Conservation (phyloP, 1,140 invertebrate genomes). For the Calliopsis andreniformis region DNA sequence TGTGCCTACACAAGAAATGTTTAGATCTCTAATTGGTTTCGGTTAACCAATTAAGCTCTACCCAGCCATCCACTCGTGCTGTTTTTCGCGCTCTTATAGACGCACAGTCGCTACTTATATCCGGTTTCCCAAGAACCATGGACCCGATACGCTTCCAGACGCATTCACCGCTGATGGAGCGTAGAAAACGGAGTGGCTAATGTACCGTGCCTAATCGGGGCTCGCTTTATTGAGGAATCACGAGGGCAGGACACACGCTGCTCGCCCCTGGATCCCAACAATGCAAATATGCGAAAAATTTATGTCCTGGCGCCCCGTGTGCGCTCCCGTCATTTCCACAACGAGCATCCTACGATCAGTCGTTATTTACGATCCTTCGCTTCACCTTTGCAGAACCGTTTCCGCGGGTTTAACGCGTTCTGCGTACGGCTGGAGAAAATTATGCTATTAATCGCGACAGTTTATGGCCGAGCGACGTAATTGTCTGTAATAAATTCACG, state of each 20-base stretch:
- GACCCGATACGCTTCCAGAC: neutral
- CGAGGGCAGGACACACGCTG: neutral
- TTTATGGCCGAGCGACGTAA: too few species aligned
- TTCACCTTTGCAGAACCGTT: too few species aligned
- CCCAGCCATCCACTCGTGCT: neutral
- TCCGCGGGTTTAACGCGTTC: too few species aligned
- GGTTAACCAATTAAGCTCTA: too few species aligned
- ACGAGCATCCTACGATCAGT: neutral
- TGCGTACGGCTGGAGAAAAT: too few species aligned
- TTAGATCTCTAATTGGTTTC: too few species aligned
- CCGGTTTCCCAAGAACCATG: constrained; percentile 47
- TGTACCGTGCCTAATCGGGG: constrained; percentile 65
- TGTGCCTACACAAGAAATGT: too few species aligned
- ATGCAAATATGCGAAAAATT: constrained; percentile 41
- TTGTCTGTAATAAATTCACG: too few species aligned
- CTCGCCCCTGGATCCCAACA: neutral
- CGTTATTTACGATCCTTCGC: too few species aligned
- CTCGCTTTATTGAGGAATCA: constrained; percentile 48
- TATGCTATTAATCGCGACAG: too few species aligned
- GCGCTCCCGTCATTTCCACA: neutral
- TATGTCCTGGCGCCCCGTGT: constrained; percentile 5
- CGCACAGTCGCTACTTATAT: neutral
- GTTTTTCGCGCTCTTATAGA: constrained; percentile 17
- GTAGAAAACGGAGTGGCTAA: constrained; percentile 53
- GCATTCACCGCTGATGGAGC: constrained; percentile 45